Percentiles rank a stretch among this genome's conserved stretches.
Evolutionary conservation across 2,888 invertebrate species (phyloP).

Genomic region (Chymomyza amoena): DNA sequence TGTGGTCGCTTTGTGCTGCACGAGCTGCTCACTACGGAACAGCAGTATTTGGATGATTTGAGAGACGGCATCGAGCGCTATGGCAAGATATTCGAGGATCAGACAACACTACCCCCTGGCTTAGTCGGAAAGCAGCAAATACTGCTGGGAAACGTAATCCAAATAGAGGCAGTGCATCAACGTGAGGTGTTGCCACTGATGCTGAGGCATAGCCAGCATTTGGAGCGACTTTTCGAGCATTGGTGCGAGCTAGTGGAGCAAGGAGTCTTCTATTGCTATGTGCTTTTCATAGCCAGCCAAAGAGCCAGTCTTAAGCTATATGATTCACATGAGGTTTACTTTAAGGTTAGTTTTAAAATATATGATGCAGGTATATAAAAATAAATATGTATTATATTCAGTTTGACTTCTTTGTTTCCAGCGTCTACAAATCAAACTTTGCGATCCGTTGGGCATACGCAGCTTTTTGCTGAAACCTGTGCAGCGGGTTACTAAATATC

Average conservation of each 20-base stretch:
- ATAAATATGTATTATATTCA: background rate
- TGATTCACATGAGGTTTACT: conserved; percentile 23
- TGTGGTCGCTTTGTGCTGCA: conserved; percentile 26
- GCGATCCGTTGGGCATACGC: conserved; percentile 34
- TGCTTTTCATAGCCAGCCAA: conserved; percentile 30
- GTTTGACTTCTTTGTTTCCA: background rate
- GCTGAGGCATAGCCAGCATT: conserved; percentile 29
- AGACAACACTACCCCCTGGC: conserved; percentile 12
- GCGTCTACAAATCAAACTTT: conserved; percentile 33
- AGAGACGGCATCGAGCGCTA: conserved; percentile 19
- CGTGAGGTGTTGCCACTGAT: conserved; percentile 33
- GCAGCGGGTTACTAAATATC: conserved; percentile 37
- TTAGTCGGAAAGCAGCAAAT: conserved; percentile 24
- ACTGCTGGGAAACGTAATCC: conserved; percentile 25
- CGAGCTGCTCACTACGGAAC: conserved; percentile 38
- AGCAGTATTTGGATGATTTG: conserved; percentile 40
- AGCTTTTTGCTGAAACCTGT: conserved; percentile 42
- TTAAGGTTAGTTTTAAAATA: conserved; percentile 30
- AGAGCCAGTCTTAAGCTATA: conserved; percentile 28
- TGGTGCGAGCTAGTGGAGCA: conserved; percentile 32
- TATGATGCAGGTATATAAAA: no score
- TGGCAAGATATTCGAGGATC: conserved; percentile 19
- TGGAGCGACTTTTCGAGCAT: conserved; percentile 25
- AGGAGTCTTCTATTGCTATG: conserved; percentile 34
- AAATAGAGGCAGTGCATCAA: conserved; percentile 36